Base-by-base conservation (phyloP, 2,797 vertebrate genomes). In the Capromys pilorides region DNA sequence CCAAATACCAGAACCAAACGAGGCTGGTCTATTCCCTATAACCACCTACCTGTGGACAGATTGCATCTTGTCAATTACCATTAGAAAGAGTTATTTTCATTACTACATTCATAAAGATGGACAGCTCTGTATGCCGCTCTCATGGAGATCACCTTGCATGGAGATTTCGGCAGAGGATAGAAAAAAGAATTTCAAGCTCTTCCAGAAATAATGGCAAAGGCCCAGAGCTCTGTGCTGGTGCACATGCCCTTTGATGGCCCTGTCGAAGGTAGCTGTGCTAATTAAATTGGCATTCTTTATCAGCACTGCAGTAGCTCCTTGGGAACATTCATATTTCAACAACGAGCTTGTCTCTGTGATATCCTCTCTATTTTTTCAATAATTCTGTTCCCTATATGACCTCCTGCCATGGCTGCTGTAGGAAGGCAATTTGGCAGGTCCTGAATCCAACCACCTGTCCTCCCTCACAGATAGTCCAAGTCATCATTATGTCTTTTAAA, bases 161-260 rank as follows among this genome's bases (percentile, higher is more conserved):
- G 64, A 91, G 49, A 41, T 26, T 86, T 90, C 26, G 45, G 81
- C 24, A 45, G 75, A 69, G 36, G 39, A 39, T 33, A 87, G 87
- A 66, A 84, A 59, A 33, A 61, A 90, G 80, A 33, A 57, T 88
- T 67, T 57, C 57, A 86, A n/a, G 57, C 54, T 89, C 45, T 81
- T 77, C 6, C 5, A 75, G 62, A 91, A 61, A 75, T 41, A 26
- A 94, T 91, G 87, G 62, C 78, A 62, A 71, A 67, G 62, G 3
- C 78, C 1, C 39, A 10, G 78, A 85, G 73, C 54, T 62, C 31
- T 49, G n/a, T 41, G 83, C 33, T 66, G 57, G 49, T 51, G 75
- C 11, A 28, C 19, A 1, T 0, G 18, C 16, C 19, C n/a, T 31
- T 22, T 14, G 18, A 28, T 6, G 0, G 21, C 19, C 61, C 24